These are phyloP conservation scores for Penaeus chinensis DNA, from an alignment of 1,140 invertebrate genomes.

Conservation along the genomic window DNA sequence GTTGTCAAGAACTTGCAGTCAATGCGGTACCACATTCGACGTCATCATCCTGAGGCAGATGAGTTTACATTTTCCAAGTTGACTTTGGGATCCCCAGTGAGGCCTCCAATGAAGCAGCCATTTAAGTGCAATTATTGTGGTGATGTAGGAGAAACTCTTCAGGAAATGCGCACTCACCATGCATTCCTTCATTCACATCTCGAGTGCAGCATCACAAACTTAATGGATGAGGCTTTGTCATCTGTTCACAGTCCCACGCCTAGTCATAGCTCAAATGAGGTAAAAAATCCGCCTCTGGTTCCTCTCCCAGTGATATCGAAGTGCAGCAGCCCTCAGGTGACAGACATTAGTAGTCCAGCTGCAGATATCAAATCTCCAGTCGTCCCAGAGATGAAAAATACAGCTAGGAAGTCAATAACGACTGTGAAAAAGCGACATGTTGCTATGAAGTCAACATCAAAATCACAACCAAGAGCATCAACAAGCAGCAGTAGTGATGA, in stretches of 20 bases:
- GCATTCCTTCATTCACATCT: slow-evolving; percentile 56
- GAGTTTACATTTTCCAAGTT: slow-evolving; percentile 49
- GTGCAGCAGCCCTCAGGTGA: background rate
- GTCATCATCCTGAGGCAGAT: slow-evolving; percentile 49
- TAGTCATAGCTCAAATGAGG: slow-evolving; percentile 24
- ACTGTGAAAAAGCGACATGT: slow-evolving; percentile 15
- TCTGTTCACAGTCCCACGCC: slow-evolving; percentile 53
- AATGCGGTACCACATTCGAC: slow-evolving; percentile 41
- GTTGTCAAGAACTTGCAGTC: slow-evolving; percentile 52
- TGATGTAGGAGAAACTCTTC: slow-evolving; percentile 50
- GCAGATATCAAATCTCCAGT: background rate
- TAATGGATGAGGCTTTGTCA: slow-evolving; percentile 55
- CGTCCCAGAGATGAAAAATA: slow-evolving; percentile 39
- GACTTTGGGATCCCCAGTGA: slow-evolving; percentile 39
- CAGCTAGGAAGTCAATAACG: slow-evolving; percentile 49
- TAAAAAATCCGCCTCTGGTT: background rate
- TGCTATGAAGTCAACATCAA: slow-evolving; percentile 51
- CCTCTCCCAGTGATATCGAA: slow-evolving; percentile 5
- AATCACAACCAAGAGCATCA: background rate
- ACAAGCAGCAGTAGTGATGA: slow-evolving; percentile 7
- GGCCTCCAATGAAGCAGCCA: slow-evolving; percentile 53
- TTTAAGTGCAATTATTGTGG: slow-evolving; percentile 61
- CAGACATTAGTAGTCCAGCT: background rate
- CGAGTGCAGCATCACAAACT: slow-evolving; percentile 43
- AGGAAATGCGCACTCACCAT: slow-evolving; percentile 58